A percentile compares a stretch with the other conserved stretches of the same genome.
Evolutionary conservation across 2,113 vertebrate genomes (phyloP).

Genomic region (Daubentonia madagascariensis): DNA sequence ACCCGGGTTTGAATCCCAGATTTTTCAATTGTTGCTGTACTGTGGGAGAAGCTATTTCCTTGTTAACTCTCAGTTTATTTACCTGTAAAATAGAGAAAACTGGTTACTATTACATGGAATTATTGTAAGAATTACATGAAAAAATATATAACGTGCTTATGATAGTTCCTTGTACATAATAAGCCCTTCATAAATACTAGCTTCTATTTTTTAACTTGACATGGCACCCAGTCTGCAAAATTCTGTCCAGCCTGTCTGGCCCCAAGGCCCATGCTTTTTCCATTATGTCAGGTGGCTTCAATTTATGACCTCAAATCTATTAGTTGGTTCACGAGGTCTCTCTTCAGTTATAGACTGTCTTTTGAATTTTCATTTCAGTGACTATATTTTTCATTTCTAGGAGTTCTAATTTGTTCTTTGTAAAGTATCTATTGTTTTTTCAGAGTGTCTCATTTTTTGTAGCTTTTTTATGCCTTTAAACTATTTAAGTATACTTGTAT

Average conservation of each 20-base stretch:
- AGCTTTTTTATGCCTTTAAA: neutral
- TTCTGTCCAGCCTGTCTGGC: neutral
- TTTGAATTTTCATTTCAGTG: constrained; percentile 4
- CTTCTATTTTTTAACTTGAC: neutral
- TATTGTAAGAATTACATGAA: neutral
- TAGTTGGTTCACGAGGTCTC: neutral
- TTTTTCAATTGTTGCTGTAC: neutral
- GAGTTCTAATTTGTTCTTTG: constrained; percentile 27
- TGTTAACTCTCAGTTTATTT: neutral
- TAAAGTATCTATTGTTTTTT: neutral
- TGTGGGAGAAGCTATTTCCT: neutral
- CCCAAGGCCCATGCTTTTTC: neutral
- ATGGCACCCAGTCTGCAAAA: neutral
- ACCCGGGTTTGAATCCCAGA: neutral
- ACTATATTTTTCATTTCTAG: constrained; percentile 39
- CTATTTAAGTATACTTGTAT: neutral
- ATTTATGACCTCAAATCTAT: neutral
- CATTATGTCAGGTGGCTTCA: neutral
- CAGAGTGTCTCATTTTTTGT: neutral
- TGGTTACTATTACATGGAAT: neutral
- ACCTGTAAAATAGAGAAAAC: neutral
- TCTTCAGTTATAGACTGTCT: neutral
- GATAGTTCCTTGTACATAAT: neutral
- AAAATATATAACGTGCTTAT: neutral
- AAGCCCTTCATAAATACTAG: neutral